These are phyloP conservation scores for Augochlorella aurata DNA, from an alignment of 2,888 invertebrate species.

Conservation along the genomic window DNA sequence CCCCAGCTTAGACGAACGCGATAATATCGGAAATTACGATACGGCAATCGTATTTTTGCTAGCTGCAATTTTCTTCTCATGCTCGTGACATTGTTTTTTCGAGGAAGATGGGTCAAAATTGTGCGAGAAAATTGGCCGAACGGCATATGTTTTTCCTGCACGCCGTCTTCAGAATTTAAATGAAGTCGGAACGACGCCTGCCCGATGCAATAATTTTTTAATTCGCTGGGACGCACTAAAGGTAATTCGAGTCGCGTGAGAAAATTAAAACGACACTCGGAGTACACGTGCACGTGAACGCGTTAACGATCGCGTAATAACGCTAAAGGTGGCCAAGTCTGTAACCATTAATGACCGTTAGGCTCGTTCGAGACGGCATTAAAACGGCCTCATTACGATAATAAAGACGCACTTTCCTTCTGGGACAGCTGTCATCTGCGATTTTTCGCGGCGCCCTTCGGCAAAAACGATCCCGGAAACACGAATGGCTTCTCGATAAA, in stretches of 20 bases:
- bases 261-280: conserved; percentile 15
- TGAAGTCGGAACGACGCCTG: too few species aligned
- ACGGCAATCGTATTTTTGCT: too few species aligned
- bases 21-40: too few species aligned
- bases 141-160: too few species aligned
- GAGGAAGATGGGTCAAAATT: too few species aligned
- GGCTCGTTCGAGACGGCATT: conserved; percentile 36
- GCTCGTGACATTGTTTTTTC: too few species aligned
- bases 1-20: neutral
- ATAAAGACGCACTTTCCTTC: conserved; percentile 40
- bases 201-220: too few species aligned
- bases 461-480: too few species aligned
- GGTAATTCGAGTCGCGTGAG: conserved; percentile 1
- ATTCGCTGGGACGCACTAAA: too few species aligned
- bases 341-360: conserved; percentile 56
- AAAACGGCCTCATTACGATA: conserved; percentile 45
- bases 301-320: conserved; percentile 62
- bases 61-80: too few species aligned
- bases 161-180: too few species aligned
- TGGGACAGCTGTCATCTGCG: conserved; percentile 34
- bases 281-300: conserved; percentile 31
- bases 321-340: conserved; percentile 55
- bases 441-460: conserved; percentile 1
- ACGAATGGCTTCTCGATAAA: neutral
- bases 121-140: too few species aligned